Evolutionary conservation across 2,888 invertebrate species (phyloP).

Genomic region (Nymphalis polychloros): DNA sequence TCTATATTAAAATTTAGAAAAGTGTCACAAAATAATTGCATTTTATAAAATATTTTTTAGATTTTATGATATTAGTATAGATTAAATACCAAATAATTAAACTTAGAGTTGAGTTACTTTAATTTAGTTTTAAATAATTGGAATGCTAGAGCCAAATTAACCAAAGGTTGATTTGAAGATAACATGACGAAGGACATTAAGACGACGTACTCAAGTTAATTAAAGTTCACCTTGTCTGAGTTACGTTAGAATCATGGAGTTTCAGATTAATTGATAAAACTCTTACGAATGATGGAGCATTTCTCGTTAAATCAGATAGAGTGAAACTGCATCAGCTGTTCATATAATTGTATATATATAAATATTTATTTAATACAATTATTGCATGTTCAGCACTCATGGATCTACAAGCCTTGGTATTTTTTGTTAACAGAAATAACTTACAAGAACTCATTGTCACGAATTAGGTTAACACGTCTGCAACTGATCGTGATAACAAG

Average conservation of each 20-base stretch:
- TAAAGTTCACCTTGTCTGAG: slow-evolving; percentile 24
- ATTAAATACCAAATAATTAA: not conserved
- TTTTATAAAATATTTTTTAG: not conserved
- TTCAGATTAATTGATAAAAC: not conserved
- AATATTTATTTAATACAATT: not conserved
- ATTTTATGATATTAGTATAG: not conserved
- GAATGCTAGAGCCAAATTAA: slow-evolving; percentile 15
- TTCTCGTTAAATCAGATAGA: no score
- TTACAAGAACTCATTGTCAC: slow-evolving; percentile 32
- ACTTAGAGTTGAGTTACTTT: not conserved
- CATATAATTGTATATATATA: no score
- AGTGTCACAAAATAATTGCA: no score
- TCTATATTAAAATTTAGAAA: no score
- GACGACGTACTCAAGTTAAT: slow-evolving; percentile 22
- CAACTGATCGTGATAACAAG: slow-evolving; percentile 36
- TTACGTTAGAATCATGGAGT: not conserved
- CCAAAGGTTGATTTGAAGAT: slow-evolving; percentile 31
- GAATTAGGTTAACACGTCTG: slow-evolving; percentile 40
- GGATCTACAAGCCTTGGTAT: slow-evolving; percentile 25
- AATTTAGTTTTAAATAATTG: slow-evolving; percentile 13
- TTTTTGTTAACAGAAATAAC: slow-evolving; percentile 24
- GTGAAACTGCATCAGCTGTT: no score
- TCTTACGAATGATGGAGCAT: no score
- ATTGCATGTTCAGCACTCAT: slow-evolving; percentile 24
- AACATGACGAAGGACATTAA: slow-evolving; percentile 26